A percentile compares a stretch with the other conserved stretches of the same genome.
These are phyloP conservation scores for Oceanodroma leucorhoa DNA, from an alignment of 2,797 vertebrate species.

Conservation along the genomic window DNA sequence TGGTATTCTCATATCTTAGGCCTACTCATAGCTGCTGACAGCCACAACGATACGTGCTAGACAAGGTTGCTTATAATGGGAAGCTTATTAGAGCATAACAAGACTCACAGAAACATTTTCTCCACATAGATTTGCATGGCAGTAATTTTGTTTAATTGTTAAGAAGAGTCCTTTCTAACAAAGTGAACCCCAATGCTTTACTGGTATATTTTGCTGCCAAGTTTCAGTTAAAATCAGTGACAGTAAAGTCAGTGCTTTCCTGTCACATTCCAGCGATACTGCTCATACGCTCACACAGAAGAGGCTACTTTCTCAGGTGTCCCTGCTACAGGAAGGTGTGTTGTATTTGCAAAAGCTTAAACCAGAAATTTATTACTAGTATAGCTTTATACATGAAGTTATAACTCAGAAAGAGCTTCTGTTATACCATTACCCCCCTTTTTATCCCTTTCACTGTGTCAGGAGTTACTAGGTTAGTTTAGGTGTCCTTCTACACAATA, in stretches of 20 bases:
- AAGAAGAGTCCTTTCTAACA: neutral
- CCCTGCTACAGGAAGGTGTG: neutral
- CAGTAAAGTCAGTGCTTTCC: neutral
- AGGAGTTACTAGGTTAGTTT: neutral
- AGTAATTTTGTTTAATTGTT: neutral
- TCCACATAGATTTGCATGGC: rapidly evolving
- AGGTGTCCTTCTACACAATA: neutral
- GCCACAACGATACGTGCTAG: neutral
- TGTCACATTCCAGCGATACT: neutral
- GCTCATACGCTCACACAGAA: neutral
- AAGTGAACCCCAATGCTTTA: neutral
- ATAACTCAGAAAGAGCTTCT: neutral
- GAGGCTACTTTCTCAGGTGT: neutral
- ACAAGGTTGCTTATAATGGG: neutral
- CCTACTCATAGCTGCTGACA: neutral
- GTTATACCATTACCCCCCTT: neutral
- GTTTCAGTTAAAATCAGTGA: neutral
- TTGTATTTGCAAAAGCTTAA: neutral
- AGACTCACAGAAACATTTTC: neutral
- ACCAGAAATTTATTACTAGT: neutral
- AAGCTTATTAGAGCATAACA: neutral
- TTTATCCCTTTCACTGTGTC: neutral
- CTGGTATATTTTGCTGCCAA: neutral
- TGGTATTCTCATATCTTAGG: neutral
- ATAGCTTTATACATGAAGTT: neutral